Conservation (phyloP, 2,888 invertebrate species). For the Chrysodeixis includens region DNA sequence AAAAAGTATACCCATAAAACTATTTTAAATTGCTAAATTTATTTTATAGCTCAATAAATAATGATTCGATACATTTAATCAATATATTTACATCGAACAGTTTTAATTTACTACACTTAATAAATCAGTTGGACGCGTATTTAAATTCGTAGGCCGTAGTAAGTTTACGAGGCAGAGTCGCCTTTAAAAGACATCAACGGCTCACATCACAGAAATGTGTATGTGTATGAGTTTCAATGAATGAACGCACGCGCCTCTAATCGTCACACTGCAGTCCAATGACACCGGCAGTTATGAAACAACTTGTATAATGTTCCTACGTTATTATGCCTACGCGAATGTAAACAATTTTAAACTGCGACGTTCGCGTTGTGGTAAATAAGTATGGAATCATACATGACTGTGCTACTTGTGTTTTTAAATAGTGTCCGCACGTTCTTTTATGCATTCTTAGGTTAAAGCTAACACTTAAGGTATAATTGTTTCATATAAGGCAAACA, state of each 20-base stretch:
- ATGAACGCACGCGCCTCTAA: slow-evolving; percentile 60
- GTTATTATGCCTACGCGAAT: slow-evolving; percentile 56
- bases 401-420: slow-evolving; percentile 17
- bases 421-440: slow-evolving; percentile 16
- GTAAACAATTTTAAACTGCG: slow-evolving; percentile 48
- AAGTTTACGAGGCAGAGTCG: slow-evolving; percentile 44
- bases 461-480: slow-evolving; percentile 4
- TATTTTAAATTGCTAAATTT: slow-evolving; percentile 43
- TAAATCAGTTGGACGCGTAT: slow-evolving; percentile 49
- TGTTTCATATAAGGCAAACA: neutral
- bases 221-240: slow-evolving; percentile 38
- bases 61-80: slow-evolving; percentile 39
- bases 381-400: slow-evolving; percentile 26
- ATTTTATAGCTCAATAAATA: slow-evolving; percentile 52
- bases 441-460: slow-evolving; percentile 6
- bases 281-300: slow-evolving; percentile 63
- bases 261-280: slow-evolving; percentile 51
- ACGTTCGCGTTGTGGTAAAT: slow-evolving; percentile 38
- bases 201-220: slow-evolving; percentile 61
- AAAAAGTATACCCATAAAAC: slow-evolving; percentile 24
- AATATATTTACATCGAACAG: slow-evolving; percentile 47
- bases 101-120: slow-evolving; percentile 46
- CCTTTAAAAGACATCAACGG: slow-evolving; percentile 74
- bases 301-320: slow-evolving; percentile 56
- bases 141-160: slow-evolving; percentile 48